phyloP scores from a whole-genome alignment of 2,888 invertebrate species.

The Zaprionus bogoriensis region DNA sequence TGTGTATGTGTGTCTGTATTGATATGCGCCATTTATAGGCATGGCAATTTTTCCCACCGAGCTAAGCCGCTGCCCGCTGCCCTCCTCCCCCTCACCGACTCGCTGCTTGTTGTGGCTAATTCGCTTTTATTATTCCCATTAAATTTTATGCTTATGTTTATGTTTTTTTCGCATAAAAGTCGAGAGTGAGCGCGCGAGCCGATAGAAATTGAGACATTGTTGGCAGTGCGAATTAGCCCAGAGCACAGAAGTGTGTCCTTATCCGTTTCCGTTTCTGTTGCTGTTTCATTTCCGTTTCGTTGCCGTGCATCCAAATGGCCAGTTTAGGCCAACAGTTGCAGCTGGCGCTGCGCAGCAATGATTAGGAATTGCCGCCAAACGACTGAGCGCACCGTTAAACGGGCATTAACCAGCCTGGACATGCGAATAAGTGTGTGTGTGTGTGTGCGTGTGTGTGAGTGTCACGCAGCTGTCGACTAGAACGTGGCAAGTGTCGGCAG shows the following conservation, averaged over 20 bases:
- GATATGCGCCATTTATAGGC: slow-evolving; percentile 53
- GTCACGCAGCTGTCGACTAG: neutral
- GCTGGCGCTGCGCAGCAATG: slow-evolving; percentile 34
- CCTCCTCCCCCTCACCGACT: neutral
- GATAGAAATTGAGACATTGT: slow-evolving; percentile 70
- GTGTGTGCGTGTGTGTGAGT: too few species aligned
- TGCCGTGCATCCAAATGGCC: slow-evolving; percentile 69
- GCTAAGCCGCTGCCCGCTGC: slow-evolving; percentile 31
- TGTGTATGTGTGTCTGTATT: slow-evolving; percentile 13
- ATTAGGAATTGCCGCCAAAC: slow-evolving; percentile 50
- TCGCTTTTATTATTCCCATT: slow-evolving; percentile 74
- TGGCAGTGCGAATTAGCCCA: slow-evolving; percentile 64
- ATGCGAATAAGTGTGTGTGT: too few species aligned
- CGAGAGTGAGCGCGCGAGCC: too few species aligned
- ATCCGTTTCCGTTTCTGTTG: neutral
- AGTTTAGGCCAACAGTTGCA: slow-evolving; percentile 50
- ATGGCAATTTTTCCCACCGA: slow-evolving; percentile 56
- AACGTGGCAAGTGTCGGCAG: neutral
- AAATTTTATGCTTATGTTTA: slow-evolving; percentile 74
- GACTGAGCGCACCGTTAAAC: slow-evolving; percentile 31
- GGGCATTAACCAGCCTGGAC: slow-evolving; percentile 40
- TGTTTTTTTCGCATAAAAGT: slow-evolving; percentile 65
- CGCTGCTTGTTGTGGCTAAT: slow-evolving; percentile 63
- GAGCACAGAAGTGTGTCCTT: slow-evolving; percentile 55
- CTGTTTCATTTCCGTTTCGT: slow-evolving; percentile 19